Conservation (phyloP, 2,888 invertebrate species). For the Agrochola litura region DNA sequence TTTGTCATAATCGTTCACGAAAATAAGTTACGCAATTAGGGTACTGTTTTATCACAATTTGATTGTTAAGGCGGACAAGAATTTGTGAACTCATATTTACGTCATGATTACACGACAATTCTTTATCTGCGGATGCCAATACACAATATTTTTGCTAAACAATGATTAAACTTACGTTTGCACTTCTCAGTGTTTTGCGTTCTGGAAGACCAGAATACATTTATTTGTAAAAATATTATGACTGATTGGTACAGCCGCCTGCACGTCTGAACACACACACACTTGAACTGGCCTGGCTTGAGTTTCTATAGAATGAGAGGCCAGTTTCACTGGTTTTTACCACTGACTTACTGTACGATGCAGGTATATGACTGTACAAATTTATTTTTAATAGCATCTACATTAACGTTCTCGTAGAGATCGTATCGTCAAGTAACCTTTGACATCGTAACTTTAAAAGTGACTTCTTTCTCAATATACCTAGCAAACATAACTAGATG, state of each 20-base stretch:
- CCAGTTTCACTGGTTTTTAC: not conserved
- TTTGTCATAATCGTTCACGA: too few species aligned
- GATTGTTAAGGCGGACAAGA: not conserved
- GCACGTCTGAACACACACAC: too few species aligned
- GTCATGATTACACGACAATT: not conserved
- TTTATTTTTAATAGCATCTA: not conserved
- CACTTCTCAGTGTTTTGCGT: not conserved
- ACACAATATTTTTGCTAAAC: not conserved
- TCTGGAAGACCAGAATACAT: not conserved
- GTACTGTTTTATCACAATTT: not conserved
- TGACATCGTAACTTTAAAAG: not conserved
- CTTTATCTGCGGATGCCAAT: not conserved
- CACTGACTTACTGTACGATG: too few species aligned
- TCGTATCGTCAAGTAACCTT: constrained; percentile 3
- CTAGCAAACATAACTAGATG: not conserved
- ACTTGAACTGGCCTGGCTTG: not conserved
- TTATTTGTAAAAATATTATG: not conserved
- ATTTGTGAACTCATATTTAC: too few species aligned
- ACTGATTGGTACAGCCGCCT: not conserved
- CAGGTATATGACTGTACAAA: not conserved
- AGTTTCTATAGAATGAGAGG: not conserved
- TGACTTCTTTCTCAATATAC: constrained; percentile 27
- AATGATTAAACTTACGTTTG: not conserved
- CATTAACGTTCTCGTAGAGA: not conserved
- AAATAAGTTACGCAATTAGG: too few species aligned